Evolutionary conservation across 2,797 vertebrate genomes (phyloP).

Genomic region (Lithobates sylvaticus): DNA sequence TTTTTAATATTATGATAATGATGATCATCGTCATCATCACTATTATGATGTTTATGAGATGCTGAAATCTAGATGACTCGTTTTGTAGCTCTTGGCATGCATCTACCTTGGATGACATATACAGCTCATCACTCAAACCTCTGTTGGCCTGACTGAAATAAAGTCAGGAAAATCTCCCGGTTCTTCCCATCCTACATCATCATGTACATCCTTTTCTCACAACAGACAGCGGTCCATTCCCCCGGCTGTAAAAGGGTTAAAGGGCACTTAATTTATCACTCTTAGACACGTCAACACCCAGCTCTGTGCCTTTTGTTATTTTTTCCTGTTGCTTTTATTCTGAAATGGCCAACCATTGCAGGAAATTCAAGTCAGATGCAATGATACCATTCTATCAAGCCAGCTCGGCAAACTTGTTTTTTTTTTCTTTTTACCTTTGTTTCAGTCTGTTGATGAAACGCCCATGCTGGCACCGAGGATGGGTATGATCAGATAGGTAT

Average conservation of each 20-base stretch:
- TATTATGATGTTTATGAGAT: not conserved
- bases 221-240: constrained; percentile 28
- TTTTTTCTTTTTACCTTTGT: not conserved
- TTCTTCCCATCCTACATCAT: constrained; percentile 23
- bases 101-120: not conserved
- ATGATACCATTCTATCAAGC: constrained; percentile 37
- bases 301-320: constrained; percentile 51
- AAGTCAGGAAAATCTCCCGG: not conserved
- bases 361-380: constrained; percentile 48
- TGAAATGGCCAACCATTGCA: constrained; percentile 44
- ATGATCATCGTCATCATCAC: no score
- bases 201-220: not conserved
- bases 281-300: constrained; percentile 55
- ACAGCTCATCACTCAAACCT: not conserved
- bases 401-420: not conserved
- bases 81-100: not conserved
- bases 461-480: not conserved
- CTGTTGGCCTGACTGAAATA: not conserved
- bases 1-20: no score
- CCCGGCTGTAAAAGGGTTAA: constrained; percentile 38
- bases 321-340: constrained; percentile 54
- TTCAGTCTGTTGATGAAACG: no score
- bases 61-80: not conserved
- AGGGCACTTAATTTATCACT: constrained; percentile 54
- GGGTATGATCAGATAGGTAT: not conserved